Evolutionary conservation across 2,797 vertebrate genomes (phyloP), one percentile per base, ranked within the genome.

Genomic region (Simalia tracyae): DNA sequence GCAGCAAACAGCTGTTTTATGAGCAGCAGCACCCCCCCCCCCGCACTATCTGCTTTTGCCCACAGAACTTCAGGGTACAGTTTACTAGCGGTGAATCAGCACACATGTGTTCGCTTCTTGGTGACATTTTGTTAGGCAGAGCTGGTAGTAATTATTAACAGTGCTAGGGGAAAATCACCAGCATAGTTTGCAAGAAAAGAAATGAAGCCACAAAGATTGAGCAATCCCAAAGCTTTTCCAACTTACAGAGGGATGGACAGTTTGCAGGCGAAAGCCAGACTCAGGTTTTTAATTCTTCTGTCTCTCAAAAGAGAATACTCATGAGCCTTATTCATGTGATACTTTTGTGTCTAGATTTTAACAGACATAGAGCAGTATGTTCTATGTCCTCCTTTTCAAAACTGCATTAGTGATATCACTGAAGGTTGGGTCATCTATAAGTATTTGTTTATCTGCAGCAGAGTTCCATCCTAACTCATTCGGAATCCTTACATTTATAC

Each of bases 1-100:
- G 92, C 94, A 91, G 0, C 94, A 96, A 92, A 95, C 31, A 66
- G 88, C 94, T 97, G 96, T 93, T 90, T 92, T 56, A 84, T 91
- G 68, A 93, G 93, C 93, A 91, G 94, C 93, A 95, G 14, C 87
- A 50, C 86, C 76, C 90, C 94, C 64, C 87, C n/a, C 92, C 96
- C 42, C 86, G 95, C 93, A 0, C 89, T 22, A 2, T 61, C 72
- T 11, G 56, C 31, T 56, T 93, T 88, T 95, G 92, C 86, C 86
- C 81, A 36, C 89, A 87, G 57, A 93, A 0, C 1, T 0, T 5
- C 87, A 81, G 4, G 1, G 1, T 60, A 56, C 0, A 3, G 64
- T 90, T 64, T 85, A 93, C 88, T 14, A 0, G 42, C 0, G 0
- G 36, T 24, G 89, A 86, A 94, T 84, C 0, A 0, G 72, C 31